Conservation (phyloP, 1,140 invertebrate genomes). For the Lepeophtheirus salmonis region DNA sequence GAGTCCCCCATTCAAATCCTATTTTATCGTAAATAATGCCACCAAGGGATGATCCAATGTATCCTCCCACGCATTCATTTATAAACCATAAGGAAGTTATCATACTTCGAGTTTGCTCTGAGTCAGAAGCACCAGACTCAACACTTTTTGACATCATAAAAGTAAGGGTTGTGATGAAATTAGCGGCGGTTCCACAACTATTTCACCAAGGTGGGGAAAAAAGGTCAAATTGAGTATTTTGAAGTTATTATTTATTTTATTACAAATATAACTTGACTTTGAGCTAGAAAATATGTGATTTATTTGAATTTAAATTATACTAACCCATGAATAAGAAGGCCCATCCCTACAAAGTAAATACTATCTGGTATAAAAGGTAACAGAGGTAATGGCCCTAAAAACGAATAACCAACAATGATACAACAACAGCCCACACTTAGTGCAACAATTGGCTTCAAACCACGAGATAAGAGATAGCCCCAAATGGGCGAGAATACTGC, state of each 20-base stretch:
- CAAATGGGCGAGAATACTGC: conserved; percentile 56
- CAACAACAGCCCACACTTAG: neutral
- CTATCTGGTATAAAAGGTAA: neutral
- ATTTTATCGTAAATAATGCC: conserved; percentile 16
- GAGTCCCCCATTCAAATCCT: conserved; percentile 14
- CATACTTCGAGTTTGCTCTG: conserved; percentile 13
- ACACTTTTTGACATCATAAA: conserved; percentile 13
- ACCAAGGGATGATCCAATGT: conserved; percentile 18
- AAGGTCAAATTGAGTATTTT: neutral
- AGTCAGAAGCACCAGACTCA: neutral
- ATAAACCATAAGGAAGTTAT: conserved; percentile 14
- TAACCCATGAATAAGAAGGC: neutral
- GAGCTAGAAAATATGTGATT: too few relatives aligned
- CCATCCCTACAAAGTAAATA: conserved; percentile 1
- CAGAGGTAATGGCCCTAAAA: neutral
- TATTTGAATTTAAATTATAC: too few relatives aligned
- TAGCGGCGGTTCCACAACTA: conserved; percentile 2
- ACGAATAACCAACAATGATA: neutral
- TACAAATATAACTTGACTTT: too few relatives aligned
- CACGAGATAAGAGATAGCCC: conserved; percentile 54
- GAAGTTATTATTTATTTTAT: too few relatives aligned
- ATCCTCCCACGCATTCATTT: conserved; percentile 7
- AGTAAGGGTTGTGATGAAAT: conserved; percentile 10
- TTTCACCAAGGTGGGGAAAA: neutral
- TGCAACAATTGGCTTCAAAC: conserved; percentile 31